Evolutionary conservation across 2,797 vertebrate genomes (phyloP).

Genomic region (Syngnathus acus): DNA sequence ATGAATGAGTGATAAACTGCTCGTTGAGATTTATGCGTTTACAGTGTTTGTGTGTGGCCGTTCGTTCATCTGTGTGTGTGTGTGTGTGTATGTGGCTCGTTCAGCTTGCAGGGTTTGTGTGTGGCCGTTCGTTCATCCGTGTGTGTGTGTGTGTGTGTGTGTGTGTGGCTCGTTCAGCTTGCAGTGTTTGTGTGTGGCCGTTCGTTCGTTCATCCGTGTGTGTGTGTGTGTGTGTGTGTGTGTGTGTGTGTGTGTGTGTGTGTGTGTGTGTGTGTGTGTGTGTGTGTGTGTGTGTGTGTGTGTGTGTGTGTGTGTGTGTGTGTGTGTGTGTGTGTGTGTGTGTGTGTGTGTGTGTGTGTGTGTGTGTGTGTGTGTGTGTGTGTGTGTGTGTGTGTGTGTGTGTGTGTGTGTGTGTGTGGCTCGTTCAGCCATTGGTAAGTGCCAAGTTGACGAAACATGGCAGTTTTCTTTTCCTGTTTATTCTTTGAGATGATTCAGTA

Average conservation of each 20-base stretch:
- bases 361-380: no score
- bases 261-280: slow-evolving; percentile 5
- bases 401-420: background rate
- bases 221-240: background rate
- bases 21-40: background rate
- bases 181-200: no score
- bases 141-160: no score
- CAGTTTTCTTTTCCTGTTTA: slow-evolving; percentile 38
- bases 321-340: no score
- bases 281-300: background rate
- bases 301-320: background rate
- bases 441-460: slow-evolving; percentile 41
- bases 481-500: slow-evolving; percentile 34
- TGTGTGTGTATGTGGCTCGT: no score
- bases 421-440: slow-evolving; percentile 34
- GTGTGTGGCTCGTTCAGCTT: no score
- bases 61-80: no score
- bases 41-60: no score
- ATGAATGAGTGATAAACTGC: slow-evolving; percentile 4
- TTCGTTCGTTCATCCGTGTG: no score
- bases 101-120: no score
- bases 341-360: no score
- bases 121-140: no score
- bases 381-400: background rate
- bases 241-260: background rate